Conservation (phyloP, 2,888 invertebrate genomes). For the Microdon myrmicae region DNA sequence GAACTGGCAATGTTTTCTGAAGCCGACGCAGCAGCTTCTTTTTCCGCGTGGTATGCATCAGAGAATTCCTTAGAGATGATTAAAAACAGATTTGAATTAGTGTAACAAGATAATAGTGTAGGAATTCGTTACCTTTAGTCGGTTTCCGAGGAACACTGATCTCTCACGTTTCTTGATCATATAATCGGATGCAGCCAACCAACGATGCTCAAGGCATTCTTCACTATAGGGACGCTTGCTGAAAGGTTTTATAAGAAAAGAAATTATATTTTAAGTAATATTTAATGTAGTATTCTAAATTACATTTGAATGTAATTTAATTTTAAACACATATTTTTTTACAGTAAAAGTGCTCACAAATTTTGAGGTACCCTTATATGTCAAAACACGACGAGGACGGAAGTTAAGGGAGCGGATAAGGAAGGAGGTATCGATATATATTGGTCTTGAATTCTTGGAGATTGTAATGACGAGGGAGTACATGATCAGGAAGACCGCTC, state of each 20-base stretch:
- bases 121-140: constrained; percentile 74
- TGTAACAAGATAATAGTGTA: neutral
- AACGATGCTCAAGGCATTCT: constrained; percentile 95
- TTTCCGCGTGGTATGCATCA: constrained; percentile 80
- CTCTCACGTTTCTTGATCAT: constrained; percentile 93
- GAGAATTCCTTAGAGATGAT: constrained; percentile 75
- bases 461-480: no score
- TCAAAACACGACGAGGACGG: neutral
- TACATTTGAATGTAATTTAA: neutral
- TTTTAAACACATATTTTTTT: neutral
- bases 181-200: constrained; percentile 91
- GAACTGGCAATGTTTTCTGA: constrained; percentile 71
- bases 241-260: constrained; percentile 57
- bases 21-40: constrained; percentile 72
- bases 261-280: neutral
- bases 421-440: no score
- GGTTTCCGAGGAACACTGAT: constrained; percentile 84
- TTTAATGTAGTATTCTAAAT: no score
- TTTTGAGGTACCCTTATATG: no score
- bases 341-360: no score
- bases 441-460: no score
- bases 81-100: neutral
- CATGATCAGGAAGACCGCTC: no score
- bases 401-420: neutral
- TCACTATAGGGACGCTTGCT: constrained; percentile 94